Evolutionary conservation across 1,140 invertebrate species (phyloP), one percentile per base, ranked within the genome.

Genomic region (Drosophila ficusphila): DNA sequence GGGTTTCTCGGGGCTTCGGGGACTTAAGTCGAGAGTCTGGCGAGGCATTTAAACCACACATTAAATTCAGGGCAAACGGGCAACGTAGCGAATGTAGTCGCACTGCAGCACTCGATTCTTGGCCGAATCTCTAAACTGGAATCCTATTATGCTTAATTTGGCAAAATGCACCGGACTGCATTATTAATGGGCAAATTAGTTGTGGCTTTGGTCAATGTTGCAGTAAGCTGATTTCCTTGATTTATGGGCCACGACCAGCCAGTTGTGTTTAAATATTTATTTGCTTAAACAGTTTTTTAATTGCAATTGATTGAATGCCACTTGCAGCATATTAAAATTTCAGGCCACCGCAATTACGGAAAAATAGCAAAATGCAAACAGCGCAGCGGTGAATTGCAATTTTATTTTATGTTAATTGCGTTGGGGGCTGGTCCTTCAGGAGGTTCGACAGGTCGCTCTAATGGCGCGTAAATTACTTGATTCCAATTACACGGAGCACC

Each of bases 401-500:
- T 82, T 70, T 61, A 76, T 81, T 73, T 60, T 38, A 74, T 73
- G 76, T 81, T 85, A 88, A 85, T 85, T 88, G 81, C 76, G 41
- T 41, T 46, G 31, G 49, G 33, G 7, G 34, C 38, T 23, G 23
- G 19, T 12, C 19, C 39, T 19, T 38, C 51, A 19, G 27, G 8
- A 31, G 51, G 57, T 71, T 62, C 57, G 57, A 34, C 72, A 58
- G 72, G 76, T 60, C 41, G 73, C 57, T 81, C 81, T 86, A 85
- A 85, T 81, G 78, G 76, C 54, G 76, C 72, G 58, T 86, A 85
- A 85, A 86, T 72, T 76, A 76, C 81, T 76, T 73, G 73, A 81
- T 76, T 81, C 86, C 78, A 86, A 85, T 86, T 73, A 69, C 34
- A 64, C 41, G 29, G 16, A 18, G 34, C 11, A 52, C 53, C 1